Conservation (phyloP, 2,113 vertebrate genomes). For the Trachemys scripta region DNA sequence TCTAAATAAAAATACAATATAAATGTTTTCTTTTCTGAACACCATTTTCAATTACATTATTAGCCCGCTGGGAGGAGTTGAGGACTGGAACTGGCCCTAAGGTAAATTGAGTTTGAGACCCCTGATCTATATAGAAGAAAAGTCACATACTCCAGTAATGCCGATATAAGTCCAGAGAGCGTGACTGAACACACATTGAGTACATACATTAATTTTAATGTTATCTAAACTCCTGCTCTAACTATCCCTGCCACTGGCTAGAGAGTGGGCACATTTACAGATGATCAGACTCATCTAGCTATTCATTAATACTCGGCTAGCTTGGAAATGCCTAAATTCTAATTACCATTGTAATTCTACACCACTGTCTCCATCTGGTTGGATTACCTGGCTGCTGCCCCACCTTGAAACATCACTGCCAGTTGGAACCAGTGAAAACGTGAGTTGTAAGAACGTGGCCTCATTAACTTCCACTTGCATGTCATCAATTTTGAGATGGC, state of each 20-base stretch:
- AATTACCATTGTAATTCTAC: background rate
- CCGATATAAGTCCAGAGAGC: background rate
- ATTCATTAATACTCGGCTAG: background rate
- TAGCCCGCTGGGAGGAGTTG: no score
- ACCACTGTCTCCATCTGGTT: background rate
- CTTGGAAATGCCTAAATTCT: background rate
- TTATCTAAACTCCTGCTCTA: conserved; percentile 20
- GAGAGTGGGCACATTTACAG: background rate
- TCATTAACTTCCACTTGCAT: background rate
- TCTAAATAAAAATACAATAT: no score
- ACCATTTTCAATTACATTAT: no score
- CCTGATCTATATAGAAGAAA: background rate
- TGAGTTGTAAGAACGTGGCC: background rate
- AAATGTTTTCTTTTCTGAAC: no score
- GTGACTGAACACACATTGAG: background rate
- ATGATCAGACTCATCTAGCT: background rate
- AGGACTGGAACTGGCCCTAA: no score
- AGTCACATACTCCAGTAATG: conserved; percentile 1
- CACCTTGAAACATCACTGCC: background rate
- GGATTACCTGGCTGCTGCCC: background rate
- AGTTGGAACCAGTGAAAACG: background rate
- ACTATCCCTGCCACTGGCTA: background rate
- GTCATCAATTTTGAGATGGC: background rate
- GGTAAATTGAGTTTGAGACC: no score
- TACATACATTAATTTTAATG: background rate